Evolutionary conservation across 2,888 invertebrate genomes (phyloP).

Genomic region (Stenodera caucasica): DNA sequence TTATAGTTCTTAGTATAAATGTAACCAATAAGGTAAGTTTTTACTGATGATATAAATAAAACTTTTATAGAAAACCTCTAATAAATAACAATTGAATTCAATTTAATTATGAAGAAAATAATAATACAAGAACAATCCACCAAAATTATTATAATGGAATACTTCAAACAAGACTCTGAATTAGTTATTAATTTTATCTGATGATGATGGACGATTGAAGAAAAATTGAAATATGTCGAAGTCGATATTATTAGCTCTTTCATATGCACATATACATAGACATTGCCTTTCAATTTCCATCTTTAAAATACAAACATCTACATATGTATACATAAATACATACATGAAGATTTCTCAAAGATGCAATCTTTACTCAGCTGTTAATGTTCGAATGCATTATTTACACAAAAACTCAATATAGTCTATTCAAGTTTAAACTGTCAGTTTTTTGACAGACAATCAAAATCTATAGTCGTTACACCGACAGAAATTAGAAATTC

Average conservation of each 20-base stretch:
- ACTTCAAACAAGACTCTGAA: too few relatives aligned
- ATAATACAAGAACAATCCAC: not conserved
- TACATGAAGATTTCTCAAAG: not conserved
- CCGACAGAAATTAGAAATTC: too few relatives aligned
- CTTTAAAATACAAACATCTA: slow-evolving; percentile 1
- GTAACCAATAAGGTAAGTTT: slow-evolving; percentile 38
- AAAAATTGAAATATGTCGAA: slow-evolving; percentile 24
- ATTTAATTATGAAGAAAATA: too few relatives aligned
- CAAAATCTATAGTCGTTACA: too few relatives aligned
- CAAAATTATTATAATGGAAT: too few relatives aligned
- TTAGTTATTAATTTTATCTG: too few relatives aligned
- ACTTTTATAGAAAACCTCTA: slow-evolving; percentile 37
- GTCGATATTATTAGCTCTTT: slow-evolving; percentile 22
- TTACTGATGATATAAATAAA: slow-evolving; percentile 44
- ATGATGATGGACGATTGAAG: not conserved
- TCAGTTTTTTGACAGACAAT: too few relatives aligned
- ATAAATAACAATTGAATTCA: too few relatives aligned
- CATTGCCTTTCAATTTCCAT: not conserved
- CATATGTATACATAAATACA: not conserved
- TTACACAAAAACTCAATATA: slow-evolving; percentile 10
- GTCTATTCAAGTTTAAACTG: not conserved
- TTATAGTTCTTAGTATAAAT: slow-evolving; percentile 37
- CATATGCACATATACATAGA: not conserved
- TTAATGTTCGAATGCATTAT: slow-evolving; percentile 18
- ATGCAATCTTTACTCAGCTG: slow-evolving; percentile 23